Evolutionary conservation across 2,888 invertebrate genomes (phyloP), one percentile per base, ranked within the genome.

Genomic region (Sisyra nigra): DNA sequence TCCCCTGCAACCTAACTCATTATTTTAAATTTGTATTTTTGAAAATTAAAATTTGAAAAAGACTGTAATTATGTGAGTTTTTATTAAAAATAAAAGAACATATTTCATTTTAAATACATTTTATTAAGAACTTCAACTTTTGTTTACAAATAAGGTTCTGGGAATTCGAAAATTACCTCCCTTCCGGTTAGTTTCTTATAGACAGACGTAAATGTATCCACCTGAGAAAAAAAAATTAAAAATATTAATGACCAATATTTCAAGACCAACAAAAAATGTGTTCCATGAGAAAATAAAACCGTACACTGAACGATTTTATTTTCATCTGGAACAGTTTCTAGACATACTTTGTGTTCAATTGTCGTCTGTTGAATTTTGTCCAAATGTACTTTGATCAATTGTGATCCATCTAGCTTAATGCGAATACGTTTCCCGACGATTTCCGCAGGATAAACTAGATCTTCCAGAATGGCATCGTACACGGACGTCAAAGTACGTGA

Each of bases 121-220:
- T 35, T 38, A 42, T 42, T 29, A 44, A 37, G 13, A 19, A 24
- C 17, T 34, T 34, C 39, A 17, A 19, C 14, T 19, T 41, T 32
- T 18, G 18, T 38, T 82, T 80, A 88, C 80, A 89, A 82, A 74
- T 86, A 89, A 56, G 92, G 88, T 73, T 98, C 97, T 49, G 96
- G 96, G 72, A 98, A 98, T 74, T 98, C 97, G 66, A 98, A 98
- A 53, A 82, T 87, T 46, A 98, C 97, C 69, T 97, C 94, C 63
- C 97, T 89, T 55, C 97, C 97, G 55, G 97, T 98, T 56, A 98
- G 72, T 69, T 94, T 94, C 75, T 97, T 97, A 79, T 98, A 98
- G 52, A 98, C 93, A 50, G 93, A 85, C 57, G 89, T 83, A 71
- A 97, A 98, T 49, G 97, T 97, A 62, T 96, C 96, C 57, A 93